Evolutionary conservation across 2,113 vertebrate genomes (phyloP).

Genomic region (Erythrolamprus reginae): DNA sequence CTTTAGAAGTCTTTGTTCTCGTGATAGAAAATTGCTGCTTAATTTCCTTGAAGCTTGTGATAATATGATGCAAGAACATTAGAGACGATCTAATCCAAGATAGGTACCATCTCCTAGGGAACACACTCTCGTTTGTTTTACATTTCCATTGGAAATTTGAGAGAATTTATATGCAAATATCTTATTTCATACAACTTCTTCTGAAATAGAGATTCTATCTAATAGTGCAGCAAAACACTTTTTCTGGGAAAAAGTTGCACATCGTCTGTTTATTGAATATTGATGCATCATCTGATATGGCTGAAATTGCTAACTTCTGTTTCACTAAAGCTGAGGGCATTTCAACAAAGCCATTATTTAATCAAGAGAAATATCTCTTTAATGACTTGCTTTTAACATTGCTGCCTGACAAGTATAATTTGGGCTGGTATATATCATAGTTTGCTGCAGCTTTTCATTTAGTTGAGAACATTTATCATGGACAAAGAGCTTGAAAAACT

Average conservation of each 20-base stretch:
- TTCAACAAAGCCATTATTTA: conserved; percentile 72
- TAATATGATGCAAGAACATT: conserved; percentile 79
- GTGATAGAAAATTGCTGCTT: conserved; percentile 70
- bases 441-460: conserved; percentile 61
- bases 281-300: conserved; percentile 74
- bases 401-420: conserved; percentile 62
- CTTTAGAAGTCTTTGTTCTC: conserved; percentile 73
- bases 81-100: conserved; percentile 75
- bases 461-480: conserved; percentile 59
- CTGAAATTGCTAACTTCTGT: conserved; percentile 73
- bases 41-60: conserved; percentile 76
- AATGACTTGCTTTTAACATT: conserved; percentile 67
- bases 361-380: conserved; percentile 68
- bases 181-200: conserved; percentile 80
- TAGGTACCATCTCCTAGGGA: conserved; percentile 75
- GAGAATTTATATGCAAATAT: conserved; percentile 79
- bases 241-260: conserved; percentile 76
- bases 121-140: conserved; percentile 73
- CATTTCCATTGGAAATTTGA: conserved; percentile 76
- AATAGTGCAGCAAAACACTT: conserved; percentile 65
- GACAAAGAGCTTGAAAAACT: conserved; percentile 34
- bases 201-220: conserved; percentile 83
- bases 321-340: conserved; percentile 70
- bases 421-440: conserved; percentile 57
- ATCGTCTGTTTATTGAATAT: conserved; percentile 76